Base-by-base conservation (phyloP, 2,888 invertebrate species). In the Macroteleia sp. region DNA sequence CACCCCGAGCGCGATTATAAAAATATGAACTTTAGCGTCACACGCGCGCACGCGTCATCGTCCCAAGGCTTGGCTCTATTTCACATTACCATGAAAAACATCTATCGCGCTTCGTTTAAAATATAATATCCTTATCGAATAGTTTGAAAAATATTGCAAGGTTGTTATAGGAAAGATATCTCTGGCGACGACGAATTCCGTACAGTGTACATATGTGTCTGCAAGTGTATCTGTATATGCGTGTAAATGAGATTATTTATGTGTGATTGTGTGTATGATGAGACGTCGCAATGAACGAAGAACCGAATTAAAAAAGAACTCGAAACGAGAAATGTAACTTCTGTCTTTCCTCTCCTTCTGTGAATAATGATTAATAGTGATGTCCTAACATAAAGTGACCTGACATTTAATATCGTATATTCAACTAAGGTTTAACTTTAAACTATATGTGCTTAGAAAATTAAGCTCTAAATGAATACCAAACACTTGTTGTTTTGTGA, bases 61-160 rank as follows among this genome's bases (percentile, higher is more conserved):
- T 75, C 67, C 69, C 75, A 75, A 67, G 69, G 62, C 75, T 69
- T 44, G 44, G 50, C 44, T 57, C 52, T 64, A 59, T 25, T 56
- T 54, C 50, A 41, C 46, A 20, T 50, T 30, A 67, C 61, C 61
- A 56, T 54, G 36, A n/a, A 42, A 67, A 67, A 66, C 61, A 46
- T 61, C 54, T 56, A 62, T 62, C 75, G 61, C 67, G 48, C 41
- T 62, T 52, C 14, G 42, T 66, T 66, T 59, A 67, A 75, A 67
- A 75, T 75, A 67, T 56, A 74, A 73, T 64, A 66, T 75, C 42
- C 67, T 75, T 75, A 75, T 75, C 42, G 67, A 67, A 67, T 67
- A 74, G 66, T 67, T 67, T 59, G 41, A 75, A 75, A 75, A 67
- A 75, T 75, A 75, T 67, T 75, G 67, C 48, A 75, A 67, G 34